Base-by-base conservation (phyloP, 2,797 vertebrate genomes). In the Urosaurus nigricauda region DNA sequence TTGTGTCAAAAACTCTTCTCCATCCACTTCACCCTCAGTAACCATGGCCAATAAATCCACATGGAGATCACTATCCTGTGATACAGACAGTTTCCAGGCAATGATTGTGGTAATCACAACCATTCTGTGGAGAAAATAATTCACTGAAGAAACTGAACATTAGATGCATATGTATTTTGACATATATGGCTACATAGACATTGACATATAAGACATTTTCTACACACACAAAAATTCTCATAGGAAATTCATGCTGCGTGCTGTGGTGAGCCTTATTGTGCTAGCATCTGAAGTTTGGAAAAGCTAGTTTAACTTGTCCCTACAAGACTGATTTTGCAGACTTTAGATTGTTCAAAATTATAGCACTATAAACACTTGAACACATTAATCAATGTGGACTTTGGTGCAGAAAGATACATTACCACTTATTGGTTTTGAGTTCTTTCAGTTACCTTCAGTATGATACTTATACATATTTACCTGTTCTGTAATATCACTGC, bases 281-380 rank as follows among this genome's bases (percentile, higher is more conserved):
- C 77, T 14, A 80, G 6, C 74, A 65, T 13, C n/a, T 86, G 35
- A 56, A 35, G 26, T 16, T 40, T 80, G 51, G 11, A 11, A 81
- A 19, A 11, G 60, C 1, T 73, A 4, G 8, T 75, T 47, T 82
- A 83, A 73, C 68, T 32, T n/a, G 5, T 12, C 40, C 83, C 80
- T 77, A 43, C 5, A 63, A 63, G 43, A 37, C 16, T 68, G 58
- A 83, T 83, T 63, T 47, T 47, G 14, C 21, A 83, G 56, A 65
- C 40, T 83, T 83, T 63, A 43, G 40, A 29, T 83, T 65, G 2
- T 87, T 43, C 51, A 83, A 83, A 74, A 63, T 35, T 63, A 87
- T 40, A 58, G 1, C 19, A 14, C 5, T 13, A 19, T 13, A 63
- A 65, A 74, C 29, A 82, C 56, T 60, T 82, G 35, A 26, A 40